phyloP scores from a whole-genome alignment of 2,888 invertebrate species.

The Poecilus cupreus region DNA sequence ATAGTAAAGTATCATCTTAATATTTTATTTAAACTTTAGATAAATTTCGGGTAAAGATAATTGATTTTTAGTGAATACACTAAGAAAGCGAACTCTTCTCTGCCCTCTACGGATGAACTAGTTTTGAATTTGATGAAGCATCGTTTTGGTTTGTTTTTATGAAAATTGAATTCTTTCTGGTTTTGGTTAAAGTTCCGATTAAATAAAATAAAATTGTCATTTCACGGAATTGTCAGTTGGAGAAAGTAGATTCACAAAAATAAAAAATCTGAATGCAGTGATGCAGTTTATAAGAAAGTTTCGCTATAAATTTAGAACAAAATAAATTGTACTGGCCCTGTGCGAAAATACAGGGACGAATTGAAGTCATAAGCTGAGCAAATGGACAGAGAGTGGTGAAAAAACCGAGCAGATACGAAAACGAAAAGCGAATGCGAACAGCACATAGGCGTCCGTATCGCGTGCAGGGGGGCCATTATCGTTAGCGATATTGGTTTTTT shows the following conservation, averaged over 20 bases:
- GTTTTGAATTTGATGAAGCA: not conserved
- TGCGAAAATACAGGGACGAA: not conserved
- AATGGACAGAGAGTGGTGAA: not conserved
- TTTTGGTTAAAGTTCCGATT: constrained; percentile 1
- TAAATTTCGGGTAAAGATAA: no score
- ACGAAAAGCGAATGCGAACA: not conserved
- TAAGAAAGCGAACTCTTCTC: not conserved
- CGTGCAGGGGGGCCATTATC: constrained; percentile 7
- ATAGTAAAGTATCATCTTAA: no score
- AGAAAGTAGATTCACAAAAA: not conserved
- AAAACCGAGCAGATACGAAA: not conserved
- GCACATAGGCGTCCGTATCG: constrained; percentile 7
- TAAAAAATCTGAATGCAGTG: no score
- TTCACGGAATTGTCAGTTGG: not conserved
- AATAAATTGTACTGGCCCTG: not conserved
- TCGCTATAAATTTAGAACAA: not conserved
- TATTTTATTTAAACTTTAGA: no score
- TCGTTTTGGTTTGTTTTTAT: not conserved
- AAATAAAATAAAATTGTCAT: constrained; percentile 1
- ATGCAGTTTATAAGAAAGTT: not conserved
- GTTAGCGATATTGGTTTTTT: constrained; percentile 32
- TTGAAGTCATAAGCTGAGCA: no score
- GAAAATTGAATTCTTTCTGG: constrained; percentile 6
- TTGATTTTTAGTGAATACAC: no score
- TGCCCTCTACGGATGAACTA: not conserved